These are phyloP conservation scores for Catamblyrhynchus diadema DNA, from an alignment of 2,797 vertebrate species.

Conservation along the genomic window DNA sequence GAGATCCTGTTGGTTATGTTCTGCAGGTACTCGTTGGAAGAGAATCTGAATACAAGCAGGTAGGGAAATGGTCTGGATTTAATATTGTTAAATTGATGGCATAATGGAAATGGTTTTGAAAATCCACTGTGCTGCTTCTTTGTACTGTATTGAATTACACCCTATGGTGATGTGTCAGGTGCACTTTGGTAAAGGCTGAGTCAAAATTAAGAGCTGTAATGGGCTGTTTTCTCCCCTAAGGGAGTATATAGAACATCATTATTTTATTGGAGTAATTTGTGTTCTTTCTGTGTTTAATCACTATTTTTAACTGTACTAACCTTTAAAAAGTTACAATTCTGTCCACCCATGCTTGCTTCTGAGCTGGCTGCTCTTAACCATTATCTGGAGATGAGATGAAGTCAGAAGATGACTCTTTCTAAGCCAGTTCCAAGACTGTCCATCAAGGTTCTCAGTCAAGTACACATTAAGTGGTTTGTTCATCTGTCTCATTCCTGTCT, in stretches of 20 bases:
- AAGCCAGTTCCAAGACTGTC: not conserved
- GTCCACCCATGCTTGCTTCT: not conserved
- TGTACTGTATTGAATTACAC: not conserved
- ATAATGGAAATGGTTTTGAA: not conserved
- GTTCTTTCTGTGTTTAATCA: not conserved
- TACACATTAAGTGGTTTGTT: not conserved
- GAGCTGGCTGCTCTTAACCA: not conserved
- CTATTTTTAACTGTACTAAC: not conserved
- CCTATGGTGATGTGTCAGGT: not conserved
- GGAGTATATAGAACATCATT: not conserved
- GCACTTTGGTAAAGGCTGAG: not conserved
- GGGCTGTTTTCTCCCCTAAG: not conserved
- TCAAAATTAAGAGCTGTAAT: constrained; percentile 13
- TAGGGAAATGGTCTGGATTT: constrained; percentile 31
- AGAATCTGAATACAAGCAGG: constrained; percentile 98
- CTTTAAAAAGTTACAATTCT: not conserved
- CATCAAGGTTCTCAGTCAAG: not conserved
- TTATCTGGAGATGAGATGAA: not conserved
- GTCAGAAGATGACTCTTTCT: not conserved
- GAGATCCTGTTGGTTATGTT: constrained; percentile 90
- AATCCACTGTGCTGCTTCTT: not conserved
- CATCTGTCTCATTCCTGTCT: not conserved
- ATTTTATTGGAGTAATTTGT: not conserved
- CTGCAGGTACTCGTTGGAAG: constrained; percentile 93
- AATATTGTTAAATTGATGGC: not conserved